Conservation (phyloP, 2,888 invertebrate species). For the Calliopum simillimum region DNA sequence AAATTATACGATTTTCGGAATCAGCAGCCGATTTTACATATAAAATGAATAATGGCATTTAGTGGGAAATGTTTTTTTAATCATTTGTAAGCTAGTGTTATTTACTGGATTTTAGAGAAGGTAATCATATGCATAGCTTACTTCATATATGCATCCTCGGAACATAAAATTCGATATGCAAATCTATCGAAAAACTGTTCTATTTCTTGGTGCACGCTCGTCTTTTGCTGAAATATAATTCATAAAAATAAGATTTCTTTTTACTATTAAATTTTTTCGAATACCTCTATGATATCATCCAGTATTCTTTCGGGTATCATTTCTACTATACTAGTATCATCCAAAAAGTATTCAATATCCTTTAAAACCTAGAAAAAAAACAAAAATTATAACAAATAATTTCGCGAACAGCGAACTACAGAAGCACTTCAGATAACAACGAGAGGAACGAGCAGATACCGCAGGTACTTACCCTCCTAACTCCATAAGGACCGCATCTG, state of each 20-base stretch:
- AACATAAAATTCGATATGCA: constrained; percentile 55
- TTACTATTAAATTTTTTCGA: background rate
- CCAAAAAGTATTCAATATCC: constrained; percentile 45
- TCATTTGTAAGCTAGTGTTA: no score
- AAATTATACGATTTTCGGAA: no score
- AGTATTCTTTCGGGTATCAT: constrained; percentile 32
- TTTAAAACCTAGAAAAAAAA: constrained; percentile 36
- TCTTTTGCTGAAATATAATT: constrained; percentile 44
- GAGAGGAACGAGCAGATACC: no score
- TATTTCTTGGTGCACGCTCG: constrained; percentile 49
- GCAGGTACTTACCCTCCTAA: no score
- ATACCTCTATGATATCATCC: constrained; percentile 43
- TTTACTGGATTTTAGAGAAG: no score
- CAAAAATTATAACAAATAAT: background rate
- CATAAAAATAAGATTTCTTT: constrained; percentile 2
- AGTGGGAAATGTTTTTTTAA: no score
- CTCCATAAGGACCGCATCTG: no score
- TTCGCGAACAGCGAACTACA: background rate
- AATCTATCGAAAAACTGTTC: constrained; percentile 52
- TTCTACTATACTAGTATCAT: constrained; percentile 25
- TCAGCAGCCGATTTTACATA: no score
- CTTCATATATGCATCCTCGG: constrained; percentile 58
- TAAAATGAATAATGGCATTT: no score
- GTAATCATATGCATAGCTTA: no score
- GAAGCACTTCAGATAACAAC: no score